A percentile compares a stretch with the other conserved stretches of the same genome.
These are phyloP conservation scores for Podarcis raffonei DNA, from an alignment of 2,113 vertebrate genomes.

Conservation along the genomic window DNA sequence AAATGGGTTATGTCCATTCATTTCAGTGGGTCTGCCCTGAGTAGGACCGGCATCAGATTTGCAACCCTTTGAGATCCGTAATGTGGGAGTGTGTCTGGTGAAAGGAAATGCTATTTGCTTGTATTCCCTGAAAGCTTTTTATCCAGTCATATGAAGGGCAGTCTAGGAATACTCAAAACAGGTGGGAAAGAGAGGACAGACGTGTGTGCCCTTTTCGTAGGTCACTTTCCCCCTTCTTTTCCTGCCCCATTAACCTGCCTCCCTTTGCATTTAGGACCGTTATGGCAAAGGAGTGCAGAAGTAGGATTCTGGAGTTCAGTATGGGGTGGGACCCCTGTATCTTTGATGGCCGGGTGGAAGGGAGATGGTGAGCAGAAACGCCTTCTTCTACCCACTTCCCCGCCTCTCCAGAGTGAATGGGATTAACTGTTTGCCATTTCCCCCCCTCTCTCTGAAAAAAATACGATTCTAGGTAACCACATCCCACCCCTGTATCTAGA, in stretches of 20 bases:
- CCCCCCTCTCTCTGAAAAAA: background rate
- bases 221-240: background rate
- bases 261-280: background rate
- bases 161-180: too few species aligned
- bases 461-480: slow-evolving; percentile 85
- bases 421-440: background rate
- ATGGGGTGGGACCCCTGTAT: background rate
- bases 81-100: too few species aligned
- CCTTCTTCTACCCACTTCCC: rapidly evolving
- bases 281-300: background rate
- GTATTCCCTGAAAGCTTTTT: too few species aligned
- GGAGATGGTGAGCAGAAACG: background rate
- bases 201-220: too few species aligned
- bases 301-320: background rate
- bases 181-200: background rate
- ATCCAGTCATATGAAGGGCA: background rate
- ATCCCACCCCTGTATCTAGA: slow-evolving; percentile 95
- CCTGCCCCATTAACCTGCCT: background rate
- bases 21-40: too few species aligned
- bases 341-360: background rate
- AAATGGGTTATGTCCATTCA: too few species aligned
- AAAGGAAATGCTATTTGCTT: too few species aligned
- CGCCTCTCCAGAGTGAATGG: background rate
- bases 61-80: too few species aligned
- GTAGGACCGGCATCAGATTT: too few species aligned